Evolutionary conservation across 2,888 invertebrate genomes (phyloP), one percentile per base, ranked within the genome.

Genomic region (Nesidiocoris tenuis): DNA sequence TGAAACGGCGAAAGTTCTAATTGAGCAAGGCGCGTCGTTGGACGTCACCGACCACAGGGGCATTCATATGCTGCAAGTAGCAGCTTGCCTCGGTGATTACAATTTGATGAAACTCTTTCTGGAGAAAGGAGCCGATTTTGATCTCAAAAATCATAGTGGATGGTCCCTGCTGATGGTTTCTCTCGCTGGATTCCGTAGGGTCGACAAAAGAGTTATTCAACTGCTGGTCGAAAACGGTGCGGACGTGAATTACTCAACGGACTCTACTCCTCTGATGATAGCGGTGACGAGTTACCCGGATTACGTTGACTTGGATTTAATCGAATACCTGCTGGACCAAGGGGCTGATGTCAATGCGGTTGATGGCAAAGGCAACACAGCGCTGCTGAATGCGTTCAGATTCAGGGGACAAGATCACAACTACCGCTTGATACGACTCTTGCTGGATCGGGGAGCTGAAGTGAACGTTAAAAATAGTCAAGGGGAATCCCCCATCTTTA

Each of bases 301-400:
- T 23, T 39, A 65, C 17, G 24, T 2, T 17, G n/a, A 65, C 23
- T 17, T 65, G 19, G n/a, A n/a, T n/a, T n/a, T n/a, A n/a, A 65
- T 65, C 24, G 65, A 65, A 17, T 65, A 24, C 39, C 39, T 65
- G 18, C 65, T 65, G 7, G 65, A 65, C n/a, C 65, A 65, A 16
- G 65, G 65, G n/a, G 65, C 65, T 9, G 18, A n/a, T 1, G 23
- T 65, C n/a, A 65, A 65, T 17, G 2, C 18, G 12, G 23, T 18
- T 1, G 65, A 65, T 25, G 16, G 18, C 1, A 18, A 65, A 12
- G 65, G 65, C 18, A 39, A 65, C 25, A 25, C 65, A 1, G 25
- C 65, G 9, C 65, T 65, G n/a, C 39, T 18, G 18, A 23, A 39
- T 7, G 65, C 65, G 9, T 17, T 65, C 25, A 0, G 24, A 24